phyloP scores from a whole-genome alignment of 2,113 vertebrate genomes.

The Pampusana beccarii region DNA sequence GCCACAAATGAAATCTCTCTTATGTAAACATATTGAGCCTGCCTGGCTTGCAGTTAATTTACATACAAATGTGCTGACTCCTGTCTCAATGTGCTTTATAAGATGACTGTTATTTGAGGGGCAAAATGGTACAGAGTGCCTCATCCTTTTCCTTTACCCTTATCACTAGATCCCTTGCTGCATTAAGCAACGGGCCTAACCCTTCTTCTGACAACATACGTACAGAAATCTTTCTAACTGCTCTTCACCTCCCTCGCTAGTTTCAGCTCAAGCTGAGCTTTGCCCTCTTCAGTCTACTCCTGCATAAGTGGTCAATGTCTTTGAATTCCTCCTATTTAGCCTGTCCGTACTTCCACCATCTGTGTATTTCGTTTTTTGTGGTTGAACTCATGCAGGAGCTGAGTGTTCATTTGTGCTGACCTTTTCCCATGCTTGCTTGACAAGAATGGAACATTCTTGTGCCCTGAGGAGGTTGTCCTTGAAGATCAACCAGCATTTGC shows the following conservation, averaged over 20 bases:
- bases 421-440: not conserved
- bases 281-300: not conserved
- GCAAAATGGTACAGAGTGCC: not conserved
- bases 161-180: not conserved
- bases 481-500: not conserved
- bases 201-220: not conserved
- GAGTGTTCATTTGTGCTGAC: not conserved
- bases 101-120: not conserved
- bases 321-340: not conserved
- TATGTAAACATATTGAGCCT: not conserved
- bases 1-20: not conserved
- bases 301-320: not conserved
- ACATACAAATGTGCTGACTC: not conserved
- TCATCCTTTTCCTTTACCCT: not conserved
- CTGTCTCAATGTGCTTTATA: not conserved
- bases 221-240: not conserved
- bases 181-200: not conserved
- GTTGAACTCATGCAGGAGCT: not conserved
- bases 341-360: not conserved
- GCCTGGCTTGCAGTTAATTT: not conserved
- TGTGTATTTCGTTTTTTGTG: not conserved
- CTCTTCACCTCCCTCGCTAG: not conserved
- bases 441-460: not conserved
- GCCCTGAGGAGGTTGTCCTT: not conserved
- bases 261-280: not conserved